Evolutionary conservation across 2,888 invertebrate genomes (phyloP).

Genomic region (Mechanitis messenoides): DNA sequence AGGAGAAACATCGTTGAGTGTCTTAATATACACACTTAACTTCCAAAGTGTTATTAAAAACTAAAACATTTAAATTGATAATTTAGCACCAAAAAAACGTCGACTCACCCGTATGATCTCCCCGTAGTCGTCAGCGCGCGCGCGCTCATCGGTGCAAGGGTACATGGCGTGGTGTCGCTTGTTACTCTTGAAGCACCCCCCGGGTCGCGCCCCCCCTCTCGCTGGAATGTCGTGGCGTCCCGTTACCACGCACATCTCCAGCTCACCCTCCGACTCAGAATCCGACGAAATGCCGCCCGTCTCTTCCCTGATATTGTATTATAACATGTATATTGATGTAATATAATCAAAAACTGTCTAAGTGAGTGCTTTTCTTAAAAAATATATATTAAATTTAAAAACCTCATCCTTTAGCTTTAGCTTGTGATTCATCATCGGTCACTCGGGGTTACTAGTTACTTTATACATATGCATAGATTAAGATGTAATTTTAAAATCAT

Average conservation of each 20-base stretch:
- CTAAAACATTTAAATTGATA: too few relatives aligned
- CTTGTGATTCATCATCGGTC: too few relatives aligned
- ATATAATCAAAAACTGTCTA: too few relatives aligned
- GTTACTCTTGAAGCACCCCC: constrained; percentile 78
- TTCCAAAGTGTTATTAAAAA: too few relatives aligned
- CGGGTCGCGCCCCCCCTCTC: constrained; percentile 79
- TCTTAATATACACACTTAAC: too few relatives aligned
- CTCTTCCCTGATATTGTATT: constrained; percentile 74
- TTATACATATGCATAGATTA: too few relatives aligned
- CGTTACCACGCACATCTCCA: constrained; percentile 89
- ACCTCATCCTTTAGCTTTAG: too few relatives aligned
- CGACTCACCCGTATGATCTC: constrained; percentile 85
- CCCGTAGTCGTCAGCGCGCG: constrained; percentile 96
- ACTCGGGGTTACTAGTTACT: too few relatives aligned
- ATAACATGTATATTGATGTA: neutral
- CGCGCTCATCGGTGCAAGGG: constrained; percentile 93
- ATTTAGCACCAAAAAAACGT: neutral
- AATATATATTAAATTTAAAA: too few relatives aligned
- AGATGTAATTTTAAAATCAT: too few relatives aligned
- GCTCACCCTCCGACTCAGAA: constrained; percentile 84
- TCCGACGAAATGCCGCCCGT: constrained; percentile 85
- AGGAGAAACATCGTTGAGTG: too few relatives aligned
- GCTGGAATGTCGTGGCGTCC: constrained; percentile 93
- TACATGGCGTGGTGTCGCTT: constrained; percentile 97
- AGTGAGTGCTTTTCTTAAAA: too few relatives aligned